These are phyloP conservation scores for Sprattus sprattus DNA, from an alignment of 2,113 vertebrate species.

Conservation along the genomic window DNA sequence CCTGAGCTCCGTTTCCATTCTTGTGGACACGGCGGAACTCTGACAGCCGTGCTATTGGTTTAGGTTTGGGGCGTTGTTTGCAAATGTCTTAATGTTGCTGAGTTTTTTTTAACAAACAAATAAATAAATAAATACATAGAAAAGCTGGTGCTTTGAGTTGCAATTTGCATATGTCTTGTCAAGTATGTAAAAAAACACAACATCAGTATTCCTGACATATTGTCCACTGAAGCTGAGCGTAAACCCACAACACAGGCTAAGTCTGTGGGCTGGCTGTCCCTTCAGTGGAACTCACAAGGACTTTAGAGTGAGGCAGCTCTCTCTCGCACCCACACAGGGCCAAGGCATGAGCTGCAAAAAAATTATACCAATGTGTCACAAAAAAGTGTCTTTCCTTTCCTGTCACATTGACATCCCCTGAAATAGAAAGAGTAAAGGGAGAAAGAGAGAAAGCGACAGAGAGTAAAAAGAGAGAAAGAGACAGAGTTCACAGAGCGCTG, in stretches of 20 bases:
- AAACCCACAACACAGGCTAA: background rate
- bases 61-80: background rate
- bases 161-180: background rate
- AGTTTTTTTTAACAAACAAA: background rate
- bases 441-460: background rate
- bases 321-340: conserved; percentile 25
- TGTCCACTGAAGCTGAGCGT: background rate
- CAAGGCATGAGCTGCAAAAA: conserved; percentile 16
- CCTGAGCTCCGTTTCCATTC: background rate
- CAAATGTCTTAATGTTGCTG: background rate
- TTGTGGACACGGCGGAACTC: background rate
- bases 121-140: conserved; percentile 39
- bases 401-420: background rate
- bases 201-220: background rate
- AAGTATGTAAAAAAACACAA: background rate
- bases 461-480: background rate
- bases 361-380: background rate
- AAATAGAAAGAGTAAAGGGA: background rate
- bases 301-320: background rate
- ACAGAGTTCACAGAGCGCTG: background rate
- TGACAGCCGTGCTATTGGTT: background rate
- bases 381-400: background rate
- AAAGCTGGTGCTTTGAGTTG: background rate
- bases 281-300: background rate
- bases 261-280: background rate